Evolutionary conservation across 92 coral and sea anemone species (phyloP).

Genomic region (Hydrozoanthus gracilis): DNA sequence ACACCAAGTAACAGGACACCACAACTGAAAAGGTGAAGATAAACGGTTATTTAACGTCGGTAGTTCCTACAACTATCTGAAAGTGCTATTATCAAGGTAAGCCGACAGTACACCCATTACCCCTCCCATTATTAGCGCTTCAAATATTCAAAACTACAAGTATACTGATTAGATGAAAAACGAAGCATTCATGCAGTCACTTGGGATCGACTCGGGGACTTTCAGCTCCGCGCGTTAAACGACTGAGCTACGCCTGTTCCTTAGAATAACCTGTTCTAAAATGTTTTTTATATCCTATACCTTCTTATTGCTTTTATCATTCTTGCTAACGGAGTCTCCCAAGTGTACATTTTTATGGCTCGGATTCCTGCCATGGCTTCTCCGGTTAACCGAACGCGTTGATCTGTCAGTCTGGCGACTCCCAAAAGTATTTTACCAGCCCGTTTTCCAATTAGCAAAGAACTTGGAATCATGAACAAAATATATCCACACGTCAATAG

Average conservation of each 20-base stretch:
- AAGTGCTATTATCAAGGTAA: no score
- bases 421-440: background rate
- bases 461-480: conserved; percentile 1
- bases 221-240: no score
- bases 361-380: conserved; percentile 30
- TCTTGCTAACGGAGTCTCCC: conserved; percentile 29
- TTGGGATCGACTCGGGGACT: no score
- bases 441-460: background rate
- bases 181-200: background rate
- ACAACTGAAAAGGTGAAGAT: no score
- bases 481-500: conserved; percentile 1
- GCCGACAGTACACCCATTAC: no score
- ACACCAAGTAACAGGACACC: no score
- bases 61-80: no score
- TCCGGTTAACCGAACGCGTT: conserved; percentile 27
- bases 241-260: no score
- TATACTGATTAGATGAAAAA: background rate
- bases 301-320: conserved; percentile 31
- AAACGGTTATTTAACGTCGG: no score
- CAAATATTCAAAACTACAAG: no score
- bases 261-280: no score
- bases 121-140: no score
- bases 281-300: background rate
- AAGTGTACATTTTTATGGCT: conserved; percentile 37
- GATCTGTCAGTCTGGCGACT: conserved; percentile 23